Conservation (phyloP, 2,113 vertebrate genomes). For the Poeciliopsis retropinna region DNA sequence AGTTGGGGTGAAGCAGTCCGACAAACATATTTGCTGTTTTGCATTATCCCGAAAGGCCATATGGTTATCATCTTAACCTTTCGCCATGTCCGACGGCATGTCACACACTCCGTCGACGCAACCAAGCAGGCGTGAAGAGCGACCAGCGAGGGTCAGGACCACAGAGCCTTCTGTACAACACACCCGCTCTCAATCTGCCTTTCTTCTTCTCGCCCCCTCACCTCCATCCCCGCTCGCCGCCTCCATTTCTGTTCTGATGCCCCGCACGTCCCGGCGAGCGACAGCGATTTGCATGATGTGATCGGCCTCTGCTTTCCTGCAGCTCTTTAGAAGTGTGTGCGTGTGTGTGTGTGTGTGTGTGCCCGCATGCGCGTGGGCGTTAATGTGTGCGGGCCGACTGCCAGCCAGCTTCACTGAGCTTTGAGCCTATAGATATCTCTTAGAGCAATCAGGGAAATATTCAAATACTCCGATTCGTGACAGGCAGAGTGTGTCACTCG, state of each 20-base stretch:
- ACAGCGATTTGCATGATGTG: slow-evolving; percentile 74
- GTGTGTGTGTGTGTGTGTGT: neutral
- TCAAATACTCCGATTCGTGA: slow-evolving; percentile 52
- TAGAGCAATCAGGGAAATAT: slow-evolving; percentile 56
- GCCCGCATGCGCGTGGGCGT: slow-evolving; percentile 26
- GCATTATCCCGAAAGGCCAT: slow-evolving; percentile 65
- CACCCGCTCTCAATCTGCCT: neutral
- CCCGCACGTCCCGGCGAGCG: slow-evolving; percentile 55
- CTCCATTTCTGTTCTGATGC: slow-evolving; percentile 57
- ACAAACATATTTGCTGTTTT: slow-evolving; percentile 61
- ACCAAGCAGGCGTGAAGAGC: slow-evolving; percentile 67
- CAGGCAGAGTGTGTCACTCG: slow-evolving; percentile 35
- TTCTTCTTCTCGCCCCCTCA: neutral
- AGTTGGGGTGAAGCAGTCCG: slow-evolving; percentile 38
- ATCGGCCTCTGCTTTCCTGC: slow-evolving; percentile 67
- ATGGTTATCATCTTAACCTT: slow-evolving; percentile 75
- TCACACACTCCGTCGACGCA: slow-evolving; percentile 61
- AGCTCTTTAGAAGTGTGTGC: slow-evolving; percentile 59
- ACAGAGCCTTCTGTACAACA: slow-evolving; percentile 47
- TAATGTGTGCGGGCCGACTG: slow-evolving; percentile 49
- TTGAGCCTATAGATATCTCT: slow-evolving; percentile 57
- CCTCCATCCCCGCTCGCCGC: slow-evolving; percentile 8
- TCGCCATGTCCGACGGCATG: slow-evolving; percentile 55
- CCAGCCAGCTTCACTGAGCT: slow-evolving; percentile 55
- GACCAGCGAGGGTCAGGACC: slow-evolving; percentile 55